These are phyloP conservation scores for Porites australiensis DNA, from an alignment of 64 coral and sea anemone species.

Conservation along the genomic window DNA sequence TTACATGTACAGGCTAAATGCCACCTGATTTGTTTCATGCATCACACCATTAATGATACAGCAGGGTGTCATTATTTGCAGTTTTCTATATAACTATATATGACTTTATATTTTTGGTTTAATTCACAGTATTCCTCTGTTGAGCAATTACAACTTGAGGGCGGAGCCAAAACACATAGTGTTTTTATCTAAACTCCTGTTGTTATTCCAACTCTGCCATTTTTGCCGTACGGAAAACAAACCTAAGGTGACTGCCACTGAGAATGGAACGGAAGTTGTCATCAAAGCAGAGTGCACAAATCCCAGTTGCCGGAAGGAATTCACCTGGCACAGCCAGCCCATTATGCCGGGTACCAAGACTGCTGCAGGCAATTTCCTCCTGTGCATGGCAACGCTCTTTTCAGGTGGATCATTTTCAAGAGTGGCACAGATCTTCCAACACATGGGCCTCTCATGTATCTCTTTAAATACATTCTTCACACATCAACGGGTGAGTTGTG, in stretches of 20 bases:
- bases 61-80: too few species aligned
- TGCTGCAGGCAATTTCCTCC: conserved; percentile 57
- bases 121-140: too few species aligned
- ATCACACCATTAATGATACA: too few species aligned
- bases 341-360: conserved; percentile 51
- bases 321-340: conserved; percentile 69
- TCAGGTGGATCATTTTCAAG: conserved; percentile 35
- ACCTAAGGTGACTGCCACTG: background rate
- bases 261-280: conserved; percentile 15
- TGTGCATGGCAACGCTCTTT: conserved; percentile 51
- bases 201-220: conserved; percentile 41
- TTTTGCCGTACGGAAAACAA: conserved; percentile 16
- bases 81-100: too few species aligned
- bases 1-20: too few species aligned
- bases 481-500: conserved; percentile 44
- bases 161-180: conserved; percentile 45
- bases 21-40: too few species aligned
- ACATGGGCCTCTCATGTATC: conserved; percentile 57
- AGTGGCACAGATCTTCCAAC: conserved; percentile 42
- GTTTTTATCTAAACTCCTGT: conserved; percentile 30
- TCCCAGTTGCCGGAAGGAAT: conserved; percentile 6
- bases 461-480: conserved; percentile 69
- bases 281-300: conserved; percentile 22
- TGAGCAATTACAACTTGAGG: background rate
- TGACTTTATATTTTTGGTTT: too few species aligned